Evolutionary conservation across 53 echinoderm and acorn worm species (phyloP).

Genomic region (Echinarachnius parma): DNA sequence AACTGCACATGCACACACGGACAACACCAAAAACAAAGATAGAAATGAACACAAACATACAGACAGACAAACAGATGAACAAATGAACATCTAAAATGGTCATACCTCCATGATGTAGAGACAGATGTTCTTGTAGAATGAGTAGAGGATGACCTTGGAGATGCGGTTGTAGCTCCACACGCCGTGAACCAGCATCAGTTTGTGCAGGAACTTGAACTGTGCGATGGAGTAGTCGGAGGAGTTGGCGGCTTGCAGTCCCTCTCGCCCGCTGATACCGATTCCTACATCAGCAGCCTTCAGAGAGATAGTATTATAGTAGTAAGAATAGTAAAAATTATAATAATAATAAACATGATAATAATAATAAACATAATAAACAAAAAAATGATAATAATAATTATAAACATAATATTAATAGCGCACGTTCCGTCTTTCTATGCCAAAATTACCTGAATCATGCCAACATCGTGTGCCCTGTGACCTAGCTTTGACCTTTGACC

Average conservation of each 20-base stretch:
- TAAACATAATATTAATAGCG: too few relatives aligned
- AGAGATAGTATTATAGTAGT: too few relatives aligned
- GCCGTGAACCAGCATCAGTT: conserved; percentile 92
- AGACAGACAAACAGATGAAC: too few relatives aligned
- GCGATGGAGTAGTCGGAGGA: conserved; percentile 98
- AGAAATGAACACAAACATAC: neutral
- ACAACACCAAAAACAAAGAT: too few relatives aligned
- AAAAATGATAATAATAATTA: too few relatives aligned
- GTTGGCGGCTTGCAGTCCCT: conserved; percentile 96
- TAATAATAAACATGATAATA: too few relatives aligned
- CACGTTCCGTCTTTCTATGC: too few relatives aligned
- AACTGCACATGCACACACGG: conserved; percentile 96
- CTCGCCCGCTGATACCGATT: conserved; percentile 92
- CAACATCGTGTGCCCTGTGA: conserved; percentile 95
- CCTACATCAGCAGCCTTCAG: conserved; percentile 93
- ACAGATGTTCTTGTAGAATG: conserved; percentile 98
- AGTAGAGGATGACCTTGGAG: conserved; percentile 95
- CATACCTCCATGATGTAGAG: conserved; percentile 99
- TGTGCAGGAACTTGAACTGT: conserved; percentile 93
- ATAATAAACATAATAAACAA: too few relatives aligned
- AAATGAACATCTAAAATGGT: too few relatives aligned
- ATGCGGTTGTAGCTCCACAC: conserved; percentile 97
- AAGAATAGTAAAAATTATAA: too few relatives aligned
- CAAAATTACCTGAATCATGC: conserved; percentile 86
- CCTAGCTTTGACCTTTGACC: too few relatives aligned